Evolutionary conservation across 2,888 invertebrate genomes (phyloP).

Genomic region (Notocelia uddmanniana): DNA sequence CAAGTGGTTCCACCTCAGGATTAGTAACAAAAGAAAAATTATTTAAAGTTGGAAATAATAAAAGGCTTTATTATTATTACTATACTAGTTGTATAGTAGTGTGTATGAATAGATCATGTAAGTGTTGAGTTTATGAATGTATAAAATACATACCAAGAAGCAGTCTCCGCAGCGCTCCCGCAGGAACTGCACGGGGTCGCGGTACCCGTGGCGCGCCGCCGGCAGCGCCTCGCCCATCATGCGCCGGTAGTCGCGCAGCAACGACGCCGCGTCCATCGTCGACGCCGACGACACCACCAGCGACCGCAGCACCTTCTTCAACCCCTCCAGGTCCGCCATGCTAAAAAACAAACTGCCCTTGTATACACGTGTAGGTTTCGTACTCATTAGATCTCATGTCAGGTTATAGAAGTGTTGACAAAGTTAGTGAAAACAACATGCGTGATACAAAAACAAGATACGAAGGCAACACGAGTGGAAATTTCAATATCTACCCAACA

Average conservation of each 20-base stretch:
- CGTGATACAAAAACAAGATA: neutral
- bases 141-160: slow-evolving; percentile 65
- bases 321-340: slow-evolving; percentile 65
- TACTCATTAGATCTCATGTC: neutral
- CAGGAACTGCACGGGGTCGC: slow-evolving; percentile 66
- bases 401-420: neutral
- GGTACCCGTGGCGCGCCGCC: slow-evolving; percentile 64
- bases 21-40: too few species aligned
- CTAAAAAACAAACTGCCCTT: neutral
- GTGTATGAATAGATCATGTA: too few species aligned
- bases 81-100: too few species aligned
- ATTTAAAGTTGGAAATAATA: too few species aligned
- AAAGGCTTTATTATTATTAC: too few species aligned
- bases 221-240: slow-evolving; percentile 70
- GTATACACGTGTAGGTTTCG: neutral
- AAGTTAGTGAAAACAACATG: neutral
- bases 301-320: slow-evolving; percentile 70
- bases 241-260: slow-evolving; percentile 70
- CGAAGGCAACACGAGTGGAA: neutral
- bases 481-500: neutral
- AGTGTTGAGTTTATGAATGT: too few species aligned
- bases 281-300: slow-evolving; percentile 76
- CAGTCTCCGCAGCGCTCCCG: slow-evolving; percentile 70
- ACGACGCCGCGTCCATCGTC: slow-evolving; percentile 65
- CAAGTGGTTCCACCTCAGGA: too few species aligned